Evolutionary conservation across 2,888 invertebrate species (phyloP), one percentile per base, ranked within the genome.

Genomic region (Sminthurinus aureus): DNA sequence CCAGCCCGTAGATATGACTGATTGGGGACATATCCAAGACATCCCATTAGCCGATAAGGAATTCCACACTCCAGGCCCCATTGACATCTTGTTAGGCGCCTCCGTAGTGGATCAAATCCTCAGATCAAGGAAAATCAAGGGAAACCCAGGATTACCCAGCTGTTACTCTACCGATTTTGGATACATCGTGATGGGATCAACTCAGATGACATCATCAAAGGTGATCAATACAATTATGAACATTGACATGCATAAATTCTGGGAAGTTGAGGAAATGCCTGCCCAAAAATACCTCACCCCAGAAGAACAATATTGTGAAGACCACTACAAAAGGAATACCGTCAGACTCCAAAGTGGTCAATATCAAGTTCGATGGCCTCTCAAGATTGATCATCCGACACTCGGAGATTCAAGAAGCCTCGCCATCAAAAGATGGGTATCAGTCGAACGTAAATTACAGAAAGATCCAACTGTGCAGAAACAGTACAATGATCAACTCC

Each of bases 401-500:
- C 22, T 80, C 1, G 79, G 75, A 1, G 66, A 67, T 8, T 64
- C 50, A 9, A 64, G 38, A 20, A 11, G 12, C 1, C 18, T n/a
- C 11, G 78, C 83, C 2, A 22, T 0, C 8, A 0, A 79, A 26
- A 38, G 74, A 4, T 66, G 73, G 3, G 50, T 20, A 0, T 38
- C 6, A 24, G 6, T 74, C 4, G 83, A 80, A 24, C 9, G 75
- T 0, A 58, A 22, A 51, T 51, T 81, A 20, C 18, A 15, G 26
- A 22, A 20, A n/a, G 11, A 50, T 24, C 78, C 71, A 18, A 20
- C 52, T 18, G 9, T 79, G 0, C 67, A 78, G 13, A 26, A 80
- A 15, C 50, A 85, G 20, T 88, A 88, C 76, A 20, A 74, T 4
- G 38, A 82, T 0, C 85, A 88, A 78, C 88, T 89, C 86, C 2